Conservation (phyloP, 2,113 vertebrate genomes). For the Thunnus thynnus region DNA sequence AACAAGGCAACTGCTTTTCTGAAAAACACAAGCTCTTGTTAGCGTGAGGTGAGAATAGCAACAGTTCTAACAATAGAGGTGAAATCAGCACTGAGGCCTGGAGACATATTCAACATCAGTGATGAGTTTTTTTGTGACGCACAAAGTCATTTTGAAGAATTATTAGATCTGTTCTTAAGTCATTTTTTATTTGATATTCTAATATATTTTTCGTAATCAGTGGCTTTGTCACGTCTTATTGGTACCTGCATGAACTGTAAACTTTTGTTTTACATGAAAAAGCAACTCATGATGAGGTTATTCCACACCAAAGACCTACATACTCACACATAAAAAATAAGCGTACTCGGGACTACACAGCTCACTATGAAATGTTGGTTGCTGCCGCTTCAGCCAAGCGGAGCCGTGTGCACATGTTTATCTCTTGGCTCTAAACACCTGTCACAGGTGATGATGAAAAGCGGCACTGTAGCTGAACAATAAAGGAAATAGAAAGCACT, state of each 20-base stretch:
- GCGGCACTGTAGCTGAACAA: constrained; percentile 58
- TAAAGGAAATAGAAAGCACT: constrained; percentile 67
- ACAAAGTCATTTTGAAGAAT: background rate
- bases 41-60: constrained; percentile 20
- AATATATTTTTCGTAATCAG: background rate
- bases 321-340: background rate
- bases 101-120: background rate
- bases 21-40: constrained; percentile 9
- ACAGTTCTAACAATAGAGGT: constrained; percentile 21
- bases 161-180: constrained; percentile 15
- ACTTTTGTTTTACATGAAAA: background rate
- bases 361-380: constrained; percentile 1
- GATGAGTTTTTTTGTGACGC: constrained; percentile 1
- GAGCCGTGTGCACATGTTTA: constrained; percentile 28
- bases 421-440: constrained; percentile 62
- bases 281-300: background rate
- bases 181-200: constrained; percentile 3
- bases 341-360: background rate
- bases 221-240: background rate
- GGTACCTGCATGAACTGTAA: too few species aligned
- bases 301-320: background rate
- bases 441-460: constrained; percentile 69
- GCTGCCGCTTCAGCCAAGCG: background rate
- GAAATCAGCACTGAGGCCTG: background rate
- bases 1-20: constrained; percentile 3